Conservation (phyloP, 2,113 vertebrate genomes). For the Terrapene triunguis region DNA sequence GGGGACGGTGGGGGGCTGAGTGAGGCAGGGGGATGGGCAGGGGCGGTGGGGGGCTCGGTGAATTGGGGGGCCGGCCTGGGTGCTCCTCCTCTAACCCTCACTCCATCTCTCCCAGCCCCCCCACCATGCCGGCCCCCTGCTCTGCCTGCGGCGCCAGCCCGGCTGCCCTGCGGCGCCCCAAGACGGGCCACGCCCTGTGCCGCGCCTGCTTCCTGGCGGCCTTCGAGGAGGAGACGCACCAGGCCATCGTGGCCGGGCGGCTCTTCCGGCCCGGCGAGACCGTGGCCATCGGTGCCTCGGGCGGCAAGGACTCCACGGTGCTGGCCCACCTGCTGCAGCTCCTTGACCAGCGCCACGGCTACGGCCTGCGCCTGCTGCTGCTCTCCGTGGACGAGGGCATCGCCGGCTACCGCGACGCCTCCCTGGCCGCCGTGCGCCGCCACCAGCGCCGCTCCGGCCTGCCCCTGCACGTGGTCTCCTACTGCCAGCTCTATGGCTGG, state of each 20-base stretch:
- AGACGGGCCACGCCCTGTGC: conserved; percentile 85
- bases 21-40: not conserved
- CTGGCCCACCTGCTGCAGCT: conserved; percentile 88
- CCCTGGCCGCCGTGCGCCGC: conserved; percentile 87
- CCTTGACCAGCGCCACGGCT: conserved; percentile 83
- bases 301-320: conserved; percentile 92
- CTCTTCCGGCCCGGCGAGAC: conserved; percentile 84
- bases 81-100: not conserved
- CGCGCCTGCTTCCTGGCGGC: conserved; percentile 88
- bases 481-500: conserved; percentile 90
- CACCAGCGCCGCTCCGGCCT: conserved; percentile 87
- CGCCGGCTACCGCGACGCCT: conserved; percentile 89
- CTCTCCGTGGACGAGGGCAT: conserved; percentile 93
- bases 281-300: conserved; percentile 89
- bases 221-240: conserved; percentile 90
- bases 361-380: conserved; percentile 84
- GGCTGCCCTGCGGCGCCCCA: conserved; percentile 81
- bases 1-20: not conserved
- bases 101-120: not conserved
- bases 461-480: conserved; percentile 89
- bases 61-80: no score
- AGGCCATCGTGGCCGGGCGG: conserved; percentile 79
- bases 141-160: conserved; percentile 79
- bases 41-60: no score
- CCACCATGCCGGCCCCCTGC: conserved; percentile 81